phyloP scores from a whole-genome alignment of 2,113 vertebrate species.

The Halichoerus grypus region DNA sequence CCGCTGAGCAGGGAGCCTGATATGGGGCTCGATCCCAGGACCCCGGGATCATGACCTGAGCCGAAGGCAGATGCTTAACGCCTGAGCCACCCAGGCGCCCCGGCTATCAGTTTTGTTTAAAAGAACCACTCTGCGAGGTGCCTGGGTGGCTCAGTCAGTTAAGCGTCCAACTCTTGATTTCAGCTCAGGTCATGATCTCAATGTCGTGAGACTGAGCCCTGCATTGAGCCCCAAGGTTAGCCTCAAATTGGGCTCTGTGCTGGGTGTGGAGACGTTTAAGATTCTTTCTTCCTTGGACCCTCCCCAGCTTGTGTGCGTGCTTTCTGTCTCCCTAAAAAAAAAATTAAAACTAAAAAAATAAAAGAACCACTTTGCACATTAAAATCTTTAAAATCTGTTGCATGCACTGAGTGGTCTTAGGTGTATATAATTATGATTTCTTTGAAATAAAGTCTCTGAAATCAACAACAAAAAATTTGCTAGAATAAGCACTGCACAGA shows the following conservation, averaged over 20 bases:
- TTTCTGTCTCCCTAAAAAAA: background rate
- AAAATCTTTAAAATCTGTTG: background rate
- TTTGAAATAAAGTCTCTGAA: conserved; percentile 30
- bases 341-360: background rate
- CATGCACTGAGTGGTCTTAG: background rate
- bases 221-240: background rate
- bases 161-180: background rate
- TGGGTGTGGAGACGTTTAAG: background rate
- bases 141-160: background rate
- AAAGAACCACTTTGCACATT: background rate
- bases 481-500: background rate
- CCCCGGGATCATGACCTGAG: too few relatives aligned
- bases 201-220: background rate
- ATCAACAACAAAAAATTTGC: conserved; percentile 16
- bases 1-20: too few relatives aligned
- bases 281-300: background rate
- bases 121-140: background rate
- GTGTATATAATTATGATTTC: background rate
- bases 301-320: background rate
- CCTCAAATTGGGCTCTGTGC: background rate
- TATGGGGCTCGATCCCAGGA: too few relatives aligned
- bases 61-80: too few relatives aligned
- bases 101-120: background rate
- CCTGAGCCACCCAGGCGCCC: too few relatives aligned
- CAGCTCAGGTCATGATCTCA: background rate